Evolutionary conservation across 2,113 vertebrate species (phyloP), one percentile per base, ranked within the genome.

Genomic region (Neopipo cinnamomea): DNA sequence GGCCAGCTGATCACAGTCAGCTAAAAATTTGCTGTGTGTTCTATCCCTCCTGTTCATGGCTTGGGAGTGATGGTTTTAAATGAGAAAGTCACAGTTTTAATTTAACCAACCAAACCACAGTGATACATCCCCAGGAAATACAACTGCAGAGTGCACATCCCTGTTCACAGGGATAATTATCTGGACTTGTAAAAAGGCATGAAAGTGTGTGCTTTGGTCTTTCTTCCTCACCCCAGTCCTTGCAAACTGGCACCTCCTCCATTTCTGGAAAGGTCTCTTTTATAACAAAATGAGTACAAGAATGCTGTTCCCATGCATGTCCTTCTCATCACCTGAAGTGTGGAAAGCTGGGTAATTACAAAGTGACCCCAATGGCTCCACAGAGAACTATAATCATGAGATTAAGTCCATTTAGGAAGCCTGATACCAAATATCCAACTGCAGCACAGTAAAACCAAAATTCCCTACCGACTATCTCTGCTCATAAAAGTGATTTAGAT

Each of bases 401-500:
- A 96, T 96, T 92, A 94, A 80, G 84, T 76, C 75, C 47, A 42
- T 79, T 96, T 92, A 96, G 65, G 93, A 95, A 96, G 88, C 37
- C 74, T 85, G 84, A 95, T 91, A 94, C 91, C 44, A 89, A 92
- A 92, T 90, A 97, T 80, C 62, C 78, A 85, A 88, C 75, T 76
- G 52, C 61, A 89, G 70, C 47, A 65, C 53, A 88, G 74, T 91
- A 94, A 95, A 94, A 95, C 14, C 53, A 74, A 95, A 96, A 97
- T 95, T 90, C 90, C 91, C 84, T 42, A 50, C 61, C 3, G 68
- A 84, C 67, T 86, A 85, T 91, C 92, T 93, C 56, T 91, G 86
- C 87, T 89, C 86, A 90, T 96, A 93, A 96, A 97, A 96, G 68
- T 95, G 91, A 95, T 97, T 97, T 97, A 93, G 75, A 59, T 82